Evolutionary conservation across 2,888 invertebrate species (phyloP), one percentile per base, ranked within the genome.

Genomic region (Meloe dianella): DNA sequence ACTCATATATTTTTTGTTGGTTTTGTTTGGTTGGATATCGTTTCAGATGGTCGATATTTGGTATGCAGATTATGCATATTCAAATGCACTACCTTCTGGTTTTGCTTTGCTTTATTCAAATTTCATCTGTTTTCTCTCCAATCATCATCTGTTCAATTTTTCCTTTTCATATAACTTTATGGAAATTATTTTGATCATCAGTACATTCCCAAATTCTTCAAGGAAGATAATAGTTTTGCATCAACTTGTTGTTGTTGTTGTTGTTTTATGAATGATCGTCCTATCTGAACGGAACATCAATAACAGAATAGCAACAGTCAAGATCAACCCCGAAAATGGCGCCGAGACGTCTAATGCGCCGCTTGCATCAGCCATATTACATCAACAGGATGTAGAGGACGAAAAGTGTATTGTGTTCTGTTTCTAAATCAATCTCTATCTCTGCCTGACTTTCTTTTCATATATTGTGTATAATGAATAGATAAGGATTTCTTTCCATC

Each of bases 401-500:
- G 27, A 54, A 65, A 69, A 67, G 67, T 71, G 71, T 68, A 68
- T 69, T 71, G 70, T 70, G 71, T 72, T 70, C 64, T 47, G 67
- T 64, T 66, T 62, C 63, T 57, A 41, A n/a, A 41, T 41, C 41
- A 67, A 68, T 65, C 60, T 58, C 35, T 29, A 9, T 58, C 58
- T 29, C 17, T 17, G n/a, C 17, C 17, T n/a, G 5, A 41, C n/a
- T 41, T 17, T n/a, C 85, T 57, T 79, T 90, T 7, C 75, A n/a
- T n/a, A n/a, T n/a, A n/a, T n/a, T n/a, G n/a, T n/a, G n/a, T n/a
- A n/a, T n/a, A n/a, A n/a, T n/a, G n/a, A n/a, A n/a, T 14, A 54
- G 54, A 54, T 54, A 22, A 51, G 51, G 51, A 51, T n/a, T n/a
- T n/a, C 1, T 47, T 54, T 5, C 1, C 4, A 54, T 24, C 54